Evolutionary conservation across 2,113 vertebrate species (phyloP), one percentile per base, ranked within the genome.

Genomic region (Muscicapa adusta): DNA sequence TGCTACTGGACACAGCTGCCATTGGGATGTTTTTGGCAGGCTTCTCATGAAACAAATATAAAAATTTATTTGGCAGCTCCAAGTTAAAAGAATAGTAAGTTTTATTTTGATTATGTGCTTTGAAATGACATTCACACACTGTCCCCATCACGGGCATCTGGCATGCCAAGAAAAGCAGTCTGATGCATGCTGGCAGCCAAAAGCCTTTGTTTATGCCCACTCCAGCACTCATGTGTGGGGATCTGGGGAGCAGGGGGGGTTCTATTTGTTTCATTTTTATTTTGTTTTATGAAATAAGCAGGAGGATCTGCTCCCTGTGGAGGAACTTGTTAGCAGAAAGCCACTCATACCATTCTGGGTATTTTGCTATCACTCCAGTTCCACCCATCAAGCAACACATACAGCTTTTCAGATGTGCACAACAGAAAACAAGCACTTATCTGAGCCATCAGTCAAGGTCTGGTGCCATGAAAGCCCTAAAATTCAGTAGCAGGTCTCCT

Each of bases 81-180:
- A 47, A 73, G 66, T 60, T 78, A 85, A 82, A 94, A 71, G 45
- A 93, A 94, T 60, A 86, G 1, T 29, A 82, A 73, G 43, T 68
- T 85, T 67, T 65, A 34, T 77, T 91, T 87, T 85, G 61, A 61
- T 89, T 82, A 53, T 9, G 28, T 65, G 45, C 74, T 85, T 89
- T 45, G 19, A 79, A 92, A 65, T 91, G 95, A 94, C 89, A 87
- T 65, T 61, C 73, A 85, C 61, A 89, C 74, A 50, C 91, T 89
- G 84, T 87, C 70, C 86, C 86, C 40, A 86, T 78, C 89, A 54
- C 0, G 0, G 61, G 77, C 66, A 92, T 81, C 48, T 75, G 68
- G 57, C 68, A 40, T 25, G 68, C 53, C 65, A 89, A 65, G 43
- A 81, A 81, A 75, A 81, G 51, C 68, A 60, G 56, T 5, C n/a